phyloP scores from a whole-genome alignment of 2,113 vertebrate species.

The Cyphotilapia sp. region DNA sequence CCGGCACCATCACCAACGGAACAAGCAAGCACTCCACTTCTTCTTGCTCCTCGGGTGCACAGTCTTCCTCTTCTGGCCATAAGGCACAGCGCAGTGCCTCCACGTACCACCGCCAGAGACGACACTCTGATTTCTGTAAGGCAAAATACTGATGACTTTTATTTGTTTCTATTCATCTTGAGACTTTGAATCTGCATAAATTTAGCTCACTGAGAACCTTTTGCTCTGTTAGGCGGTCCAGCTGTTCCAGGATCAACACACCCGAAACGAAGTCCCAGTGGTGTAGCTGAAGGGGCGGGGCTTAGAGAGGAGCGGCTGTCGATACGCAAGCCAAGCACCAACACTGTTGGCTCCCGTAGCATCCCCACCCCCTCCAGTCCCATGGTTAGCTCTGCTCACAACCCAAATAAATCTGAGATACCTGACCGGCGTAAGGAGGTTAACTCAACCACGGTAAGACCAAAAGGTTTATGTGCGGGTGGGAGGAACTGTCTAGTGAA shows the following conservation, averaged over 20 bases:
- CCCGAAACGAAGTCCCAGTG: slow-evolving; percentile 85
- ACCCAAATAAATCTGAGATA: slow-evolving; percentile 91
- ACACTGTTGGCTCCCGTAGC: slow-evolving; percentile 68
- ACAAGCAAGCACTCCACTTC: slow-evolving; percentile 74
- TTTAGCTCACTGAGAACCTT: neutral
- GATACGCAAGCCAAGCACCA: slow-evolving; percentile 77
- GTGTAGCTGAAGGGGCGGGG: slow-evolving; percentile 68
- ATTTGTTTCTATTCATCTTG: neutral
- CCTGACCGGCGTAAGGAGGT: slow-evolving; percentile 84
- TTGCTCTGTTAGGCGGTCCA: slow-evolving; percentile 75
- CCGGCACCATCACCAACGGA: slow-evolving; percentile 78
- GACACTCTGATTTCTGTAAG: slow-evolving; percentile 92
- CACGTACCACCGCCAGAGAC: slow-evolving; percentile 87
- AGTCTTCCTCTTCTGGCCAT: slow-evolving; percentile 71
- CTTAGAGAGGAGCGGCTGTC: slow-evolving; percentile 82
- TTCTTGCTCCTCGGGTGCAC: slow-evolving; percentile 51
- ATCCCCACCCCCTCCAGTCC: slow-evolving; percentile 83
- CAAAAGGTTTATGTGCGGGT: neutral
- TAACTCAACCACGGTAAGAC: slow-evolving; percentile 72
- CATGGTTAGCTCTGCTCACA: slow-evolving; percentile 90
- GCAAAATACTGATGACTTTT: neutral
- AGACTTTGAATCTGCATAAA: neutral
- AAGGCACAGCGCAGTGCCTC: slow-evolving; percentile 83
- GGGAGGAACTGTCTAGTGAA: neutral
- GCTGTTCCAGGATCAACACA: slow-evolving; percentile 70